phyloP scores from a whole-genome alignment of 2,797 vertebrate genomes.

The Streptopelia turtur region DNA sequence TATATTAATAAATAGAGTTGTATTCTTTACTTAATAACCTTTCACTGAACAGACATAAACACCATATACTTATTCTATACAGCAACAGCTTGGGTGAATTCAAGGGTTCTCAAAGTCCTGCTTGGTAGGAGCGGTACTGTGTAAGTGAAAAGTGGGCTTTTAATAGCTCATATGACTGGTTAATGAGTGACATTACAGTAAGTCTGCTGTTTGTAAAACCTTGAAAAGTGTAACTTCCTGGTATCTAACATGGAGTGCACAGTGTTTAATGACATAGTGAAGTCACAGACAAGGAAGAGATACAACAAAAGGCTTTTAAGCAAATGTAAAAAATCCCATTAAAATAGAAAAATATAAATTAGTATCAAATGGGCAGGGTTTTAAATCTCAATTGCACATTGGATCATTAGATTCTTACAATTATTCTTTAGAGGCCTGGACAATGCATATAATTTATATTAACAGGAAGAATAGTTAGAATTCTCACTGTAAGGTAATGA shows the following conservation, averaged over 20 bases:
- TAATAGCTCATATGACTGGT: slow-evolving; percentile 6
- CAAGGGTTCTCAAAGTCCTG: not conserved
- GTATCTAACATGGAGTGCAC: not conserved
- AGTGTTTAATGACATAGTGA: not conserved
- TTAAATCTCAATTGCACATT: not conserved
- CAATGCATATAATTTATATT: not conserved
- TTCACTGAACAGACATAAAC: not conserved
- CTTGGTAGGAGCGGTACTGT: not conserved
- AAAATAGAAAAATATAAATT: not conserved
- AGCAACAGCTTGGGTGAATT: not conserved
- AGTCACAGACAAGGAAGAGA: not conserved
- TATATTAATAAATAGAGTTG: not conserved
- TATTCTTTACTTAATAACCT: not conserved
- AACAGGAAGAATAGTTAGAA: not conserved
- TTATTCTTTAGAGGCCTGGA: not conserved
- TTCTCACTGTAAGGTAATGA: not conserved
- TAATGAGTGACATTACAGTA: slow-evolving; percentile 45
- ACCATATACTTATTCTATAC: not conserved
- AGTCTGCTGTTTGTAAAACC: slow-evolving; percentile 11
- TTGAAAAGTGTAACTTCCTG: not conserved
- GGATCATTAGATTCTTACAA: not conserved
- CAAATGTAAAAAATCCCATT: not conserved
- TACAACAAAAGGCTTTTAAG: not conserved
- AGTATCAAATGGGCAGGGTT: rapidly evolving
- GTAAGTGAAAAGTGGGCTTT: not conserved